Evolutionary conservation across 2,113 vertebrate species (phyloP).

Genomic region (Corythoichthys haematopterus): DNA sequence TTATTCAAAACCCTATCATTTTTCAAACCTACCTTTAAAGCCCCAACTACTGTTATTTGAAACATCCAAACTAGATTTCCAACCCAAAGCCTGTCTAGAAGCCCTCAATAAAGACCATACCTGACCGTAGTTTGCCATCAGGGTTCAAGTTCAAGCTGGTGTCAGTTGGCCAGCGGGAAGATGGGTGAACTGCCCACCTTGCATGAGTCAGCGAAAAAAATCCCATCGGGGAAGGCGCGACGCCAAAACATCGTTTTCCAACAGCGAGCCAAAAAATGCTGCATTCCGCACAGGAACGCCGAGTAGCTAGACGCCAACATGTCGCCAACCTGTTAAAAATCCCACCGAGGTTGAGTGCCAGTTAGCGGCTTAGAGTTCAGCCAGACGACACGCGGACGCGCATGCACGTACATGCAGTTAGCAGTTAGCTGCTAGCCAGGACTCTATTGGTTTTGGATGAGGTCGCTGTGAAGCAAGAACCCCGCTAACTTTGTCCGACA

Average conservation of each 20-base stretch:
- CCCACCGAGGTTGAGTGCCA: neutral
- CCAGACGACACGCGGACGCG: neutral
- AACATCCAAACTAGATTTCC: too few relatives aligned
- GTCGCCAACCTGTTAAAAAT: neutral
- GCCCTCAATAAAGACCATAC: too few relatives aligned
- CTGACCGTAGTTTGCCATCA: too few relatives aligned
- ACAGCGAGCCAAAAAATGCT: neutral
- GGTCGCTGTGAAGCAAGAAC: neutral
- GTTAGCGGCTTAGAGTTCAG: neutral
- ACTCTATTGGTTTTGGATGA: neutral
- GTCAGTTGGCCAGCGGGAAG: neutral
- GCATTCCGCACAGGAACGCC: conserved; percentile 3
- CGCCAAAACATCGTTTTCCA: neutral
- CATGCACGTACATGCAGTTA: too few relatives aligned
- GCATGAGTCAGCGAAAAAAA: neutral
- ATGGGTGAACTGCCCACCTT: conserved; percentile 1
- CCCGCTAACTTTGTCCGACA: too few relatives aligned
- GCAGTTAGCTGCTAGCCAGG: conserved; percentile 1
- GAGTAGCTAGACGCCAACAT: neutral
- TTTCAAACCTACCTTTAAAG: too few relatives aligned
- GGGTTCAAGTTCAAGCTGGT: neutral
- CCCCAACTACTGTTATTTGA: too few relatives aligned
- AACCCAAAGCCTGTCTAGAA: too few relatives aligned
- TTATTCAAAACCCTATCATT: too few relatives aligned
- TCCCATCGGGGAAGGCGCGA: neutral